phyloP scores from a whole-genome alignment of 2,113 vertebrate species.

The Budorcas taxicolor region DNA sequence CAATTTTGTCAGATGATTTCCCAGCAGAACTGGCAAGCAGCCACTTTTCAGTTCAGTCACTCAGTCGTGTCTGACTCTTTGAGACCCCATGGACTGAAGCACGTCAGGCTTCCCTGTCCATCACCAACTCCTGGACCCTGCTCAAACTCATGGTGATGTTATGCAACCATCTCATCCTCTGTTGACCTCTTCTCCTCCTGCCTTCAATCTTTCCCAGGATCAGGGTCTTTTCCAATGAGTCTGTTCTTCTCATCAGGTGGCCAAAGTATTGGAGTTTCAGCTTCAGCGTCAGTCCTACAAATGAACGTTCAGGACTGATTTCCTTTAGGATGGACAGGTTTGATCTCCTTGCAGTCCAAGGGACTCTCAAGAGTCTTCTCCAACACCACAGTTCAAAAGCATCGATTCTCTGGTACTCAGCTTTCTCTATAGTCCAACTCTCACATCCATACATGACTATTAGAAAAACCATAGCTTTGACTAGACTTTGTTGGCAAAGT shows the following conservation, averaged over 20 bases:
- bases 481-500: too few species aligned
- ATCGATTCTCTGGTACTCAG: rapidly evolving
- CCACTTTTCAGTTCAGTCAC: not conserved
- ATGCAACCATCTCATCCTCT: not conserved
- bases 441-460: too few species aligned
- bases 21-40: not conserved
- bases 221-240: not conserved
- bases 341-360: not conserved
- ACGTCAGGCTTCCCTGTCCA: not conserved
- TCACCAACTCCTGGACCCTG: not conserved
- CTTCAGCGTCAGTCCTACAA: not conserved
- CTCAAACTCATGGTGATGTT: not conserved
- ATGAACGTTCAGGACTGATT: rapidly evolving
- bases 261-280: not conserved
- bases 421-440: too few species aligned
- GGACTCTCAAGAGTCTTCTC: not conserved
- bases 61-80: not conserved
- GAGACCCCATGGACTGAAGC: not conserved
- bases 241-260: not conserved
- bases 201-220: not conserved
- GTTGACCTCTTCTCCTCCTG: not conserved
- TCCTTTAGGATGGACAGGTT: not conserved
- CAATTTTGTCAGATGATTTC: not conserved
- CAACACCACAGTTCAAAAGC: not conserved
- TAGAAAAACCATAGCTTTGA: too few species aligned